phyloP scores from a whole-genome alignment of 2,888 invertebrate species.

The Epinotia brunnichana region DNA sequence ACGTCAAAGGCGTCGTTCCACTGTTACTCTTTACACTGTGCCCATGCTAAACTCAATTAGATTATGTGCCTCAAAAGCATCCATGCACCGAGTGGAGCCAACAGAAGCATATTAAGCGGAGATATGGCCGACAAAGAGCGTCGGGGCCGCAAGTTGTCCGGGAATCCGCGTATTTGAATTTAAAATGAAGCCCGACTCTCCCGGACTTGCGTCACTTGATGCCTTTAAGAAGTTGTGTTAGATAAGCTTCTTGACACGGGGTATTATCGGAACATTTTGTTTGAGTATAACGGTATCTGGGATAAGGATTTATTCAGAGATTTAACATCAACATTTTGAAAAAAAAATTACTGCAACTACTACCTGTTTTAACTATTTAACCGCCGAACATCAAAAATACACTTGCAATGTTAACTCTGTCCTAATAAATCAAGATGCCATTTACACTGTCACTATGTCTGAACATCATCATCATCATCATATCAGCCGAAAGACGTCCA shows the following conservation, averaged over 20 bases:
- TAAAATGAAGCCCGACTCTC: conserved; percentile 60
- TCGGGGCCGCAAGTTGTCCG: conserved; percentile 52
- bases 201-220: conserved; percentile 50
- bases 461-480: too few species aligned
- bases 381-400: too few species aligned
- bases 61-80: conserved; percentile 48
- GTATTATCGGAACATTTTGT: conserved; percentile 7
- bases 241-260: conserved; percentile 47
- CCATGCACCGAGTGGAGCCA: conserved; percentile 43
- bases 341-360: too few species aligned
- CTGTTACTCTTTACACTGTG: too few species aligned
- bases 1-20: too few species aligned
- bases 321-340: too few species aligned
- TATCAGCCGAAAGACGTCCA: too few species aligned
- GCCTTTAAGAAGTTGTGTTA: conserved; percentile 54
- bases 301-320: too few species aligned
- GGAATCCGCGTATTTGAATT: conserved; percentile 66
- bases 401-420: too few species aligned
- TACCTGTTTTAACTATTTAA: too few species aligned
- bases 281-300: background rate
- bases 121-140: conserved; percentile 60
- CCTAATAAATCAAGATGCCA: too few species aligned
- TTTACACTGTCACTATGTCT: too few species aligned
- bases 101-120: conserved; percentile 59
- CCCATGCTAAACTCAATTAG: conserved; percentile 36